Base-by-base conservation (phyloP, 2,888 invertebrate species). In the Ephialtes manifestator region DNA sequence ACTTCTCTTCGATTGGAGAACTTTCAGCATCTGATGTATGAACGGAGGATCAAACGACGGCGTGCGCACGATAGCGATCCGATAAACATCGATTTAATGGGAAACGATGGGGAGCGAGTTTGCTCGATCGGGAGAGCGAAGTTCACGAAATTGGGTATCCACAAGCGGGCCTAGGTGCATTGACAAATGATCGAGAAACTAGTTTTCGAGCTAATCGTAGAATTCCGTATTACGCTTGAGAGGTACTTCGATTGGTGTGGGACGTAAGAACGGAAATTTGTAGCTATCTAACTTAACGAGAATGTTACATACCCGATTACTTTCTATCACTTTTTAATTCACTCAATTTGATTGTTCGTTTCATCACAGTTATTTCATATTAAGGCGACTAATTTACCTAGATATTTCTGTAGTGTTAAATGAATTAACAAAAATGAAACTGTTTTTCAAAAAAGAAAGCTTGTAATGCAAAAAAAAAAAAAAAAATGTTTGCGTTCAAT, bases 11-110 rank as follows among this genome's bases (percentile, higher is more conserved):
- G 84, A 85, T 85, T 85, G 81, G 81, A 84, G 76, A 84, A 84
- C 76, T 84, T 84, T 81, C 58, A 67, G 84, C 81, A 39, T 76
- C 71, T 71, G 75, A 76, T 76, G 76, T 80, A 80, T 48, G 84
- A 71, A 76, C 74, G 75, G 46, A 65, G 68, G 79, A 83, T 79
- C 83, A 70, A 79, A 79, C 68, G 46, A 18, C 46, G 31, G 74
- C 46, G 20, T 60, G 58, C 51, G 48, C 75, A 20, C 48, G 53
- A 53, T 70, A 39, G 76, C 58, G 81, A 74, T 84, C 67, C 77
- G 76, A 75, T 65, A 81, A 71, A 74, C 81, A 84, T 81, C 77
- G 84, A 81, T 84, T 84, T 74, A 84, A 78, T 74, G 84, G 78
- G 35, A 31, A 55, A 81, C 46, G 68, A 63, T 10, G 43, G 46